Evolutionary conservation across 2,113 vertebrate species (phyloP).

Genomic region (Penelope pileata): DNA sequence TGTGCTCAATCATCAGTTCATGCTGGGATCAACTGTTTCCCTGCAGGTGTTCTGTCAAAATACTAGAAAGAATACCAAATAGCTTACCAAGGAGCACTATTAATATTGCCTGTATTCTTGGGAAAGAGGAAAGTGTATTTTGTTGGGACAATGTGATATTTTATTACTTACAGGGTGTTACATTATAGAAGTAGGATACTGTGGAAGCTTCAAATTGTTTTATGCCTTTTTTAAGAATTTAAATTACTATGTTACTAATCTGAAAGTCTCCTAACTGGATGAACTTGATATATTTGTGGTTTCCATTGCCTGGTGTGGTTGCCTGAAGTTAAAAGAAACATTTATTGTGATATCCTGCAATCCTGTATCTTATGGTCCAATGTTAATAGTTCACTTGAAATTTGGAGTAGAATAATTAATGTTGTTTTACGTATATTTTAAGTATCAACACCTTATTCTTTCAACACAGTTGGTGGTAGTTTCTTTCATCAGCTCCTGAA

Average conservation of each 20-base stretch:
- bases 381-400: not conserved
- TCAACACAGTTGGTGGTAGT: not conserved
- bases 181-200: not conserved
- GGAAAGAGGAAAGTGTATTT: not conserved
- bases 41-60: not conserved
- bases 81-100: not conserved
- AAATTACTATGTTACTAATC: not conserved
- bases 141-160: not conserved
- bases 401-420: not conserved
- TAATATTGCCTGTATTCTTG: not conserved
- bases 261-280: not conserved
- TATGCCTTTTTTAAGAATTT: not conserved
- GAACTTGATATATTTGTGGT: not conserved
- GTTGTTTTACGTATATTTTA: not conserved
- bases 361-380: not conserved
- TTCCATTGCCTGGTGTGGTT: not conserved
- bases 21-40: too few species aligned
- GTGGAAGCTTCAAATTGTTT: not conserved
- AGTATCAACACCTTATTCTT: not conserved
- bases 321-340: not conserved
- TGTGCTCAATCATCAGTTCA: too few species aligned
- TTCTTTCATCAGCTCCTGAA: conserved; percentile 17
- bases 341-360: not conserved
- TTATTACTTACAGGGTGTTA: not conserved
- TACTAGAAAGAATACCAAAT: not conserved